Conservation (phyloP, 2,888 invertebrate genomes). For the Aricia artaxerxes region DNA sequence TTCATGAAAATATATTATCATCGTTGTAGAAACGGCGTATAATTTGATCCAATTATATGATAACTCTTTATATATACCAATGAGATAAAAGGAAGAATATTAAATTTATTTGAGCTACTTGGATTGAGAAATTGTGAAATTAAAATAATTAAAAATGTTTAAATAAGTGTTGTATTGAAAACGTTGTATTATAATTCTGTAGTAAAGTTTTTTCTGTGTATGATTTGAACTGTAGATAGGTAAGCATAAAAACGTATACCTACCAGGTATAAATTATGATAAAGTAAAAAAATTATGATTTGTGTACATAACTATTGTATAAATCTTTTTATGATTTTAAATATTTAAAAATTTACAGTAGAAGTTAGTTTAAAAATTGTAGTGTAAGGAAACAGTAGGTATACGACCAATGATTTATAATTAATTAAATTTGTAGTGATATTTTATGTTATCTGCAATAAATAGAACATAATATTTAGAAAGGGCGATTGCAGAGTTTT, state of each 20-base stretch:
- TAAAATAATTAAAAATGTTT: no score
- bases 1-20: no score
- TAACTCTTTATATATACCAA: no score
- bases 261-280: background rate
- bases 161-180: no score
- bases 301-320: constrained; percentile 17
- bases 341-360: background rate
- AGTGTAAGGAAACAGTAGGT: background rate
- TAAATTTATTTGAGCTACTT: no score
- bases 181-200: background rate
- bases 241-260: background rate
- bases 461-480: background rate
- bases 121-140: background rate
- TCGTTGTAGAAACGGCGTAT: no score
- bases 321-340: background rate
- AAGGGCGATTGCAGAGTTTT: background rate
- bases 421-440: background rate
- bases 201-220: background rate
- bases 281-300: background rate
- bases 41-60: no score
- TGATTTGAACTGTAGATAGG: constrained; percentile 5
- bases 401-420: constrained; percentile 7
- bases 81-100: no score
- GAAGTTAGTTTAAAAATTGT: background rate
- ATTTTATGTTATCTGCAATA: background rate